phyloP scores from a whole-genome alignment of 2,888 invertebrate species.

The Incurvaria masculella region DNA sequence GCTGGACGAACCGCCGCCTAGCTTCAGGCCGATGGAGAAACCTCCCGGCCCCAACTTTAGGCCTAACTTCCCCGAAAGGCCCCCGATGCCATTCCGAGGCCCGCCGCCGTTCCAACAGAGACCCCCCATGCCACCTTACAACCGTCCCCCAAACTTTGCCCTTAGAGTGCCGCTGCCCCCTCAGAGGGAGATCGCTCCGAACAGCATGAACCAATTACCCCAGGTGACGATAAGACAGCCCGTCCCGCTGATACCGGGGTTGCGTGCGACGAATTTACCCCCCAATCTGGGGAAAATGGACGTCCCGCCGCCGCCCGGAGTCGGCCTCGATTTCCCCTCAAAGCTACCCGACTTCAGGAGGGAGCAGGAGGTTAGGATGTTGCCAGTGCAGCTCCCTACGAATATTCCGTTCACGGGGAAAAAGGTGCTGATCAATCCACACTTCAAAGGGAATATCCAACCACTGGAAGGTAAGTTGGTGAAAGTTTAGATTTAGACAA shows the following conservation, averaged over 20 bases:
- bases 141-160: constrained; percentile 1
- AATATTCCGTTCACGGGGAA: constrained; percentile 40
- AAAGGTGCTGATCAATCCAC: constrained; percentile 67
- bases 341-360: constrained; percentile 8
- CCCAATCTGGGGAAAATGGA: constrained; percentile 12
- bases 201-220: constrained; percentile 26
- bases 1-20: constrained; percentile 22
- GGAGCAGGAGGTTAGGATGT: constrained; percentile 41
- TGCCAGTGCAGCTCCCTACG: constrained; percentile 35
- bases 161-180: constrained; percentile 15
- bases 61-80: constrained; percentile 9
- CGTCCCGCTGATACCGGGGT: constrained; percentile 16
- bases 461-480: constrained; percentile 52
- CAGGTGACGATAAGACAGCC: constrained; percentile 37
- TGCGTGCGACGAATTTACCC: constrained; percentile 9
- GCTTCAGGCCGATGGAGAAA: constrained; percentile 16
- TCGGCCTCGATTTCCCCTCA: constrained; percentile 9
- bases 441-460: constrained; percentile 60
- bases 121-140: constrained; percentile 11
- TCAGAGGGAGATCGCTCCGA: constrained; percentile 28
- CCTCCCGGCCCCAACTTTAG: constrained; percentile 24
- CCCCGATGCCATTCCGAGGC: constrained; percentile 17
- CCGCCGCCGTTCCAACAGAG: constrained; percentile 21
- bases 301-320: not conserved
- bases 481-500: too few relatives aligned